Evolutionary conservation across 1,140 invertebrate species (phyloP).

Genomic region (Eupristina koningsbergeri): DNA sequence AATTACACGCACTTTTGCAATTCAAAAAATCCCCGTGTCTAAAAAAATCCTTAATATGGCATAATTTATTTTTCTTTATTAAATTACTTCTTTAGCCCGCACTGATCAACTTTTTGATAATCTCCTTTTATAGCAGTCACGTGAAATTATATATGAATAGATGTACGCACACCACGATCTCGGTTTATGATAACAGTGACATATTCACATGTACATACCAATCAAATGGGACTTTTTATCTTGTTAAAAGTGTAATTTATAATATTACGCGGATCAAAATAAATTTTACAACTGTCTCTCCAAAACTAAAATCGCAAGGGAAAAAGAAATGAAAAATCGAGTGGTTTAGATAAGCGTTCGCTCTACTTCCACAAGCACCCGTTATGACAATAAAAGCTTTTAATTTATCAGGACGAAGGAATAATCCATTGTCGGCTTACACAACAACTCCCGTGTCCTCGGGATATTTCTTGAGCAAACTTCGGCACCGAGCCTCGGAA

Average conservation of each 20-base stretch:
- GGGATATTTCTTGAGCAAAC: slow-evolving; percentile 10
- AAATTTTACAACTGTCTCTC: too few relatives aligned
- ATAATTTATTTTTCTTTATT: neutral
- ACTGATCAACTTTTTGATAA: neutral
- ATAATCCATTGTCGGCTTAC: neutral
- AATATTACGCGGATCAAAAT: too few relatives aligned
- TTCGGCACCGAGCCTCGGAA: slow-evolving; percentile 14
- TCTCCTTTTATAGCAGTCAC: neutral
- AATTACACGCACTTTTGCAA: too few relatives aligned
- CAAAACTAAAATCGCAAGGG: too few relatives aligned
- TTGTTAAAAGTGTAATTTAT: neutral
- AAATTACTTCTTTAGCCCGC: neutral
- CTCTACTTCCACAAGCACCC: too few relatives aligned
- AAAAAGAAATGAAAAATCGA: too few relatives aligned
- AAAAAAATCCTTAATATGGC: neutral
- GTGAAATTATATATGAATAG: neutral
- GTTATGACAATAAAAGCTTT: neutral
- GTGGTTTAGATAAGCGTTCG: too few relatives aligned
- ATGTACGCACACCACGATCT: neutral
- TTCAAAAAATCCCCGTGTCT: too few relatives aligned
- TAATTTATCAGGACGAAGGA: neutral
- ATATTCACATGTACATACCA: neutral
- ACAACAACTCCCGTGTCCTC: neutral
- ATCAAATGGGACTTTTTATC: neutral
- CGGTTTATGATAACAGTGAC: neutral